Conservation (phyloP, 2,888 invertebrate genomes). For the Lithodes maja region DNA sequence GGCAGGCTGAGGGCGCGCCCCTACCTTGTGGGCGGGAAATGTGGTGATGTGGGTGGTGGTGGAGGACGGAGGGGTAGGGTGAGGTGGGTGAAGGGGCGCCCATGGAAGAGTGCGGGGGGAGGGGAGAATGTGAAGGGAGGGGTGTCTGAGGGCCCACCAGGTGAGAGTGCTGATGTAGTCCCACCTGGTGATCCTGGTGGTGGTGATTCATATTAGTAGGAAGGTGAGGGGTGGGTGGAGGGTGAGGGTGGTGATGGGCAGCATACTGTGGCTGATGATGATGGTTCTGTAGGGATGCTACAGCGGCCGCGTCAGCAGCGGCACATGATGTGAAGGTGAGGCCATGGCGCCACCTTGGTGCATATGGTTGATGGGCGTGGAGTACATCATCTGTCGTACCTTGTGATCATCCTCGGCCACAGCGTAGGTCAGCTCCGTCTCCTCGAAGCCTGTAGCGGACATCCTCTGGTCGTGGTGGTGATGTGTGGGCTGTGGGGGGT, state of each 20-base stretch:
- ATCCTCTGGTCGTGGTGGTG: constrained; percentile 87
- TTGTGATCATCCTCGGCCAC: constrained; percentile 93
- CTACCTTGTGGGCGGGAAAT: constrained; percentile 69
- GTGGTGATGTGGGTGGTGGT: constrained; percentile 69
- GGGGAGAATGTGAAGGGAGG: constrained; percentile 68
- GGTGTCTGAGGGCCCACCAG: constrained; percentile 65
- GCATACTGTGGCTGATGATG: constrained; percentile 78
- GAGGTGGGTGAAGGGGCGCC: constrained; percentile 70
- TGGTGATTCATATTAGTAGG: constrained; percentile 71
- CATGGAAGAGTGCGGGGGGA: constrained; percentile 69
- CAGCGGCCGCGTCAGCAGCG: constrained; percentile 79
- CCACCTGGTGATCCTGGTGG: constrained; percentile 73
- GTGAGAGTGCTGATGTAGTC: constrained; percentile 59
- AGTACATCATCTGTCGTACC: constrained; percentile 97
- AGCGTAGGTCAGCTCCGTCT: constrained; percentile 95
- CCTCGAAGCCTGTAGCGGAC: constrained; percentile 99
- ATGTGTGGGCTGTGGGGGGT: constrained; percentile 79
- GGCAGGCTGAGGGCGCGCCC: constrained; percentile 83
- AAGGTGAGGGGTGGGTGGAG: constrained; percentile 75
- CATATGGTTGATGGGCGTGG: constrained; percentile 80
- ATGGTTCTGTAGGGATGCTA: constrained; percentile 75
- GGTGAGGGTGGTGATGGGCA: constrained; percentile 78
- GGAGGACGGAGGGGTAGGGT: constrained; percentile 62
- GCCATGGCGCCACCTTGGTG: constrained; percentile 76
- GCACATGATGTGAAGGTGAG: constrained; percentile 66